Evolutionary conservation across 2,113 vertebrate species (phyloP).

Genomic region (Garra rufa): DNA sequence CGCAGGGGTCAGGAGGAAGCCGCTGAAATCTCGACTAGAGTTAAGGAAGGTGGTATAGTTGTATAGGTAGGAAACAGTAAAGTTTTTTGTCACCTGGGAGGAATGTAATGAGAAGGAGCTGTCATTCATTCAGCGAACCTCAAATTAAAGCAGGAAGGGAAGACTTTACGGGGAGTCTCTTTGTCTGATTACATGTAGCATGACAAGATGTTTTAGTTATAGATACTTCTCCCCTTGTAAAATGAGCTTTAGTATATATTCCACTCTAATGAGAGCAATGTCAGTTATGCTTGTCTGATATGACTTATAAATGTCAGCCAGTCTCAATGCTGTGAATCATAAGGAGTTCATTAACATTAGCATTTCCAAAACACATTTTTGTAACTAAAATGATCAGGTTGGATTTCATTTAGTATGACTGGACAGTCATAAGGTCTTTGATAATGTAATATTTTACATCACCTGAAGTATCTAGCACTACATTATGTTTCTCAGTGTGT

Average conservation of each 20-base stretch:
- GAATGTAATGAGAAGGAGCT: slow-evolving; percentile 74
- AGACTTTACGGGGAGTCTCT: not conserved
- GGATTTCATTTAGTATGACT: not conserved
- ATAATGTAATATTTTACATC: slow-evolving; percentile 20
- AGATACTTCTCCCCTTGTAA: not conserved
- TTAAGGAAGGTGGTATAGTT: slow-evolving; percentile 64
- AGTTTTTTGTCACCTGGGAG: slow-evolving; percentile 69
- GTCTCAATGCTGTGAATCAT: not conserved
- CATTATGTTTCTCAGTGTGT: slow-evolving; percentile 4
- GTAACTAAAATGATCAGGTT: not conserved
- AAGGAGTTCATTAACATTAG: too few species aligned
- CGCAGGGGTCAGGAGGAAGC: slow-evolving; percentile 75
- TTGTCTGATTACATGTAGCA: slow-evolving; percentile 28
- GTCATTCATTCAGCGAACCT: slow-evolving; percentile 9
- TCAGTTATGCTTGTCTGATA: not conserved
- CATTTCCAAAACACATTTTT: too few species aligned
- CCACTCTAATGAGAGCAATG: not conserved
- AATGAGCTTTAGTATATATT: not conserved
- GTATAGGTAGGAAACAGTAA: slow-evolving; percentile 63
- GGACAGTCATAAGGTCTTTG: slow-evolving; percentile 15
- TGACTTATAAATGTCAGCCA: not conserved
- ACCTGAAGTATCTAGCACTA: slow-evolving; percentile 17
- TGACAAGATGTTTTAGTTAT: not conserved
- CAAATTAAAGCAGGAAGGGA: not conserved
- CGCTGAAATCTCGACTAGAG: slow-evolving; percentile 74